These are phyloP conservation scores for Scomber colias DNA, from an alignment of 2,113 vertebrate genomes.

Conservation along the genomic window DNA sequence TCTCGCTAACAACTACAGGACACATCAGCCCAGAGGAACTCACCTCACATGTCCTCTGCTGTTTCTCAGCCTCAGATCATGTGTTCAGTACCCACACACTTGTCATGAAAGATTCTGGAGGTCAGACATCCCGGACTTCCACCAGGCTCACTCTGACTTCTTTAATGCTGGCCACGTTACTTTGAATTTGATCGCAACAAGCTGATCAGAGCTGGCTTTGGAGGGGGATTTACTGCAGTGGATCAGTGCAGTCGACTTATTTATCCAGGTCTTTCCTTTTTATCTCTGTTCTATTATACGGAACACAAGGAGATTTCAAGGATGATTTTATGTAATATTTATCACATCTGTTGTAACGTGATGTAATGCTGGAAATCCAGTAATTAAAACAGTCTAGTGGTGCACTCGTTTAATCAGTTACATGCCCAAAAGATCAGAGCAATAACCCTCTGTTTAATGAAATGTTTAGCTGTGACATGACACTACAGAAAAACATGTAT, in stretches of 20 bases:
- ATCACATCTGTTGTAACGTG: conserved; percentile 9
- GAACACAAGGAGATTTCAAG: background rate
- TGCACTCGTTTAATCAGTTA: no score
- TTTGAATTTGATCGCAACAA: conserved; percentile 29
- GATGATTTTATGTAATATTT: background rate
- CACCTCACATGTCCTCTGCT: conserved; percentile 14
- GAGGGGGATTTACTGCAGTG: background rate
- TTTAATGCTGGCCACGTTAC: conserved; percentile 34
- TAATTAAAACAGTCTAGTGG: background rate
- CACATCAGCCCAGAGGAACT: conserved; percentile 1
- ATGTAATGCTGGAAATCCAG: background rate
- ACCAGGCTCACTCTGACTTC: conserved; percentile 19
- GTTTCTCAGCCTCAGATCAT: conserved; percentile 31
- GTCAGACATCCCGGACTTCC: conserved; percentile 27
- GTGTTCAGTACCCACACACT: conserved; percentile 32
- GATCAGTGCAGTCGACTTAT: background rate
- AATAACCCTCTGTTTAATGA: no score
- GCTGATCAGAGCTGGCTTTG: conserved; percentile 3
- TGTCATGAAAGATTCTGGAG: conserved; percentile 38
- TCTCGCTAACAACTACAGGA: conserved; percentile 9
- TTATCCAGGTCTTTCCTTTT: background rate
- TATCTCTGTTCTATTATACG: conserved; percentile 5
- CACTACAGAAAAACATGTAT: no score
- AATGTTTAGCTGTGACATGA: no score
- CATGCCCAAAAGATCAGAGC: no score